phyloP scores from a whole-genome alignment of 2,113 vertebrate species.

The Pangasianodon gigas region DNA sequence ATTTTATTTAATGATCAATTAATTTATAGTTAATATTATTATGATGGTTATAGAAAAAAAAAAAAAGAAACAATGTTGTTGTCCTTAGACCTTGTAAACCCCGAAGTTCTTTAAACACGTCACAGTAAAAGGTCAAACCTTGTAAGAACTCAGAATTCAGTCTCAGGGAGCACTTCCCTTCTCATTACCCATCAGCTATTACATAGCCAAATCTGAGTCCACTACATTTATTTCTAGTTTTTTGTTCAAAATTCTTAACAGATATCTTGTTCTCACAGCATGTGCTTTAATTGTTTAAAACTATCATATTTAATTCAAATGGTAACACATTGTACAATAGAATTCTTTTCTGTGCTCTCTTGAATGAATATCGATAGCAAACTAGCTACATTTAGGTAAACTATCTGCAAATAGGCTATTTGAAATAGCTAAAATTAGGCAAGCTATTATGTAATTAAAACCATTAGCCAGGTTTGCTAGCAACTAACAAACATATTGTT shows the following conservation, averaged over 20 bases:
- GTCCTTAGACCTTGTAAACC: not conserved
- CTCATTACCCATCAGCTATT: not conserved
- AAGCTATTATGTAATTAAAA: not conserved
- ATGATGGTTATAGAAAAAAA: not conserved
- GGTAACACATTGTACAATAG: not conserved
- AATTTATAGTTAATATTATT: not conserved
- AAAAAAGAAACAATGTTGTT: not conserved
- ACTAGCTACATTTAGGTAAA: not conserved
- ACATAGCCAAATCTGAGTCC: not conserved
- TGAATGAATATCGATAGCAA: not conserved
- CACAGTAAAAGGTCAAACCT: conserved; percentile 9
- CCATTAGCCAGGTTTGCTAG: not conserved
- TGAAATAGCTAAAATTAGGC: not conserved
- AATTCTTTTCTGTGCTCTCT: not conserved
- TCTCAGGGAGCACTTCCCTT: not conserved
- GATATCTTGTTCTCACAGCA: not conserved
- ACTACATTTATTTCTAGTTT: not conserved
- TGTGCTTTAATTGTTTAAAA: not conserved
- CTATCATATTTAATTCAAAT: not conserved
- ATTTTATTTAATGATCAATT: not conserved
- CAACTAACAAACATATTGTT: not conserved
- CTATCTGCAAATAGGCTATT: not conserved
- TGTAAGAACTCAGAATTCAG: not conserved
- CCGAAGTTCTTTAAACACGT: not conserved
- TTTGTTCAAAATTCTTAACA: not conserved